A percentile compares a stretch with the other conserved stretches of the same genome.
These are phyloP conservation scores for Papilio demoleus DNA, from an alignment of 2,888 invertebrate species.

Conservation along the genomic window DNA sequence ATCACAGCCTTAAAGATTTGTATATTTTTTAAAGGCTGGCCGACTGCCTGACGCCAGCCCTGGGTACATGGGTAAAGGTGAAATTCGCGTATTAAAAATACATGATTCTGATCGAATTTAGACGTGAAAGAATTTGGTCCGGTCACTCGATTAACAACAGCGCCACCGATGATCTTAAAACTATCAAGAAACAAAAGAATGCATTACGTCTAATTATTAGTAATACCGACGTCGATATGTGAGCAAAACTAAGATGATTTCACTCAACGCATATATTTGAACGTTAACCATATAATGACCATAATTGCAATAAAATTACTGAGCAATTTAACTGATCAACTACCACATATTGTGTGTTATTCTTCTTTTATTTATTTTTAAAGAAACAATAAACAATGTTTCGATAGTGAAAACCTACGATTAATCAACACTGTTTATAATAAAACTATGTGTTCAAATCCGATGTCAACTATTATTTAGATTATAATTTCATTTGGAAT, in stretches of 20 bases:
- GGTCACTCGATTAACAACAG: no score
- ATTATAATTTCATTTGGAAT: background rate
- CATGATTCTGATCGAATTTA: no score
- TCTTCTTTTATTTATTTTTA: background rate
- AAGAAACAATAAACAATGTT: background rate
- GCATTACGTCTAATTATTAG: background rate
- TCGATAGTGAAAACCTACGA: background rate
- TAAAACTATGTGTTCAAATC: no score
- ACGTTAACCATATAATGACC: conserved; percentile 8
- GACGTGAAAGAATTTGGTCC: no score
- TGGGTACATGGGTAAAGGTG: no score
- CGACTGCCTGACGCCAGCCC: no score
- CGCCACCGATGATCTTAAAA: no score
- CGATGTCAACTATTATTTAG: background rate
- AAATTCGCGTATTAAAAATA: no score
- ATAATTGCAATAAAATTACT: conserved; percentile 3
- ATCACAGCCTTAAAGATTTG: no score
- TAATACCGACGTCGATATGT: background rate
- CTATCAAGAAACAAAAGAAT: background rate
- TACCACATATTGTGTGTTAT: background rate
- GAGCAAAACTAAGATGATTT: conserved; percentile 11
- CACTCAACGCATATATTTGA: conserved; percentile 2
- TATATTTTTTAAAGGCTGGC: no score
- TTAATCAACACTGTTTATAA: background rate
- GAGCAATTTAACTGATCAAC: background rate